Conservation (phyloP, 35 echinoderm and acorn worm species). For the Heliocidaris erythrogramma region DNA sequence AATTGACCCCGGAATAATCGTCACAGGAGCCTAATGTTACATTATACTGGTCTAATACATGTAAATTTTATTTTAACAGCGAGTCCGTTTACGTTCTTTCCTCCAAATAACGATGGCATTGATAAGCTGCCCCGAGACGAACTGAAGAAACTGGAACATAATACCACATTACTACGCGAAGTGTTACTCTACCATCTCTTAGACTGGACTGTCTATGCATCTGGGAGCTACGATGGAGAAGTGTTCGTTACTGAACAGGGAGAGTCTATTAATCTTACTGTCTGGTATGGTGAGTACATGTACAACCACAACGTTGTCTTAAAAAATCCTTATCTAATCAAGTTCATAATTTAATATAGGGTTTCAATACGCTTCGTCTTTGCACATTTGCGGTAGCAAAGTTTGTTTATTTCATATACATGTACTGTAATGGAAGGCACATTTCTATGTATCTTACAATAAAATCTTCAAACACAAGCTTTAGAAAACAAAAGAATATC, state of each 20-base stretch:
- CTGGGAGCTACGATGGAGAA: slow-evolving; percentile 46
- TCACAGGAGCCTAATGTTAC: too few species aligned
- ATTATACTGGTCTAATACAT: too few species aligned
- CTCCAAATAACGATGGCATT: slow-evolving; percentile 51
- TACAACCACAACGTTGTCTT: too few species aligned
- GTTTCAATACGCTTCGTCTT: not conserved
- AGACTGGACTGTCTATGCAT: slow-evolving; percentile 43
- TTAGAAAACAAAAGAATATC: too few species aligned
- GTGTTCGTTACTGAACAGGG: slow-evolving; percentile 42
- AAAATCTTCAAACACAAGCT: too few species aligned
- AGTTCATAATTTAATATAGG: not conserved
- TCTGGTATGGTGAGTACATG: slow-evolving; percentile 53
- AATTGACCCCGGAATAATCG: too few species aligned
- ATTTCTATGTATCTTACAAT: too few species aligned
- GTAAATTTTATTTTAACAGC: not conserved
- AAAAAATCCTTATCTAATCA: not conserved
- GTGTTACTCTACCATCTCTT: slow-evolving; percentile 52
- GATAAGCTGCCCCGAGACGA: slow-evolving; percentile 30
- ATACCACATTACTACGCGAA: slow-evolving; percentile 35
- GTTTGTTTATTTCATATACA: too few species aligned
- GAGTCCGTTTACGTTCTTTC: slow-evolving; percentile 55
- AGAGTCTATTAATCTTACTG: slow-evolving; percentile 39
- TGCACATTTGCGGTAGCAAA: not conserved
- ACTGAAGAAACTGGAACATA: slow-evolving; percentile 1
- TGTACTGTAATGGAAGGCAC: too few species aligned